Evolutionary conservation across 2,113 vertebrate genomes (phyloP), one percentile per base, ranked within the genome.

Genomic region (Prinia subflava): DNA sequence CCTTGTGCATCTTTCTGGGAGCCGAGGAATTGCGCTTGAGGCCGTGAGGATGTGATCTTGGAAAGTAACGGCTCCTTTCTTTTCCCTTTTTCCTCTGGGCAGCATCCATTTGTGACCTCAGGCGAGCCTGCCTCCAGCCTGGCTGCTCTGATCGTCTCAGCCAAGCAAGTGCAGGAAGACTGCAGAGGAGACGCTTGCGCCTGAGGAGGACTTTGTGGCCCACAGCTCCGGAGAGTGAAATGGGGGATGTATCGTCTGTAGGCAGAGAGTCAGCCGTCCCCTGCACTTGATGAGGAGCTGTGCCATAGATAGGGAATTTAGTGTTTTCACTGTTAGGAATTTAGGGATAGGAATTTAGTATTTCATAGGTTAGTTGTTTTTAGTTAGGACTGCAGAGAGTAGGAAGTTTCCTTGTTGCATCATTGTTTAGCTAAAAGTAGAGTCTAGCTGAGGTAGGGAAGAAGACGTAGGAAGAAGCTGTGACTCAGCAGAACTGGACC

Each of bases 391-490:
- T 46, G 2, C 21, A 27, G 9, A 5, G 39, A 39, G 39, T 33
- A 56, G 53, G 53, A 56, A 33, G 55, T 14, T 33, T 56, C 11
- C 12, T 9, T 56, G 55, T 22, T n/a, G 31, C 31, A 13, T 15
- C 12, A 6, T 11, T 49, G 4, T 20, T 60, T 31, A 14, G 15
- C 4, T 31, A 20, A 9, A 15, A 8, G 9, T 5, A 52, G 18
- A 5, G 6, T 28, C 8, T 23, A 23, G 4, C 14, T 30, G 3
- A 30, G 2, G 1, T 23, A 14, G 20, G 5, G 2, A 9, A 63
- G 13, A 22, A 7, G 23, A 21, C 2, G 5, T 42, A 5, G 24
- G 33, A 17, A 18, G 53, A 35, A 46, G 15, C 31, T 31, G 12
- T 11, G 33, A 24, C 5, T 8, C 9, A 31, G 15, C 12, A 15